Base-by-base conservation (phyloP, 2,113 vertebrate species). In the Eolophus roseicapilla region DNA sequence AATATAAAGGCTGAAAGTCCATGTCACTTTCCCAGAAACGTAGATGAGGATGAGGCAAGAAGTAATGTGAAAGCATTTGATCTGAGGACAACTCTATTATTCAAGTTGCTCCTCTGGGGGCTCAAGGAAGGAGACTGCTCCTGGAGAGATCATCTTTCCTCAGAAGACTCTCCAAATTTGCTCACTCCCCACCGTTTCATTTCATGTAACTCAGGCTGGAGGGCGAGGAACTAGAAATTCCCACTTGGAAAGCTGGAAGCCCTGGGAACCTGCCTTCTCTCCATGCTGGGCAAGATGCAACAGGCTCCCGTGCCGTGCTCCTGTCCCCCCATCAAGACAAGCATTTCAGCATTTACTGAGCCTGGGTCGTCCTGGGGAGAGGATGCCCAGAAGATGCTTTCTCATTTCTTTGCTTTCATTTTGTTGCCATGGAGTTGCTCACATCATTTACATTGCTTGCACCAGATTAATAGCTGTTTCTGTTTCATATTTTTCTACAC, bases 291-390 rank as follows among this genome's bases (percentile, higher is more conserved):
- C 3, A 7, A 64, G 78, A 33, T 31, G 10, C n/a, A 46, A 16
- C 77, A 53, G 79, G 70, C 43, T 85, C 95, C 95, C 95, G 96
- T 92, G 95, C 97, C 94, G 94, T 12, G 2, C 49, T 47, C 11
- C 44, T 8, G 7, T 10, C 46, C 31, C 17, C 6, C 10, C 16
- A 5, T 31, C 35, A 9, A 24, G 49, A 7, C 16, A 15, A 16
- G 14, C 21, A 7, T 19, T 57, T 74, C 21, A 35, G 31, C 12
- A 2, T 14, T 39, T 1, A 2, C 37, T 6, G 17, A 67, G 29
- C 50, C 41, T 44, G 70, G 47, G 4, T 17, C 6, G 1, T 29
- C 64, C 31, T 37, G 13, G n/a, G 71, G 21, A 8, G 17, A 47
- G 52, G 44, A 29, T 74, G 41, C 69, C 62, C 64, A 67, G n/a